Conservation (phyloP, 2,113 vertebrate genomes). For the Mirza zaza region DNA sequence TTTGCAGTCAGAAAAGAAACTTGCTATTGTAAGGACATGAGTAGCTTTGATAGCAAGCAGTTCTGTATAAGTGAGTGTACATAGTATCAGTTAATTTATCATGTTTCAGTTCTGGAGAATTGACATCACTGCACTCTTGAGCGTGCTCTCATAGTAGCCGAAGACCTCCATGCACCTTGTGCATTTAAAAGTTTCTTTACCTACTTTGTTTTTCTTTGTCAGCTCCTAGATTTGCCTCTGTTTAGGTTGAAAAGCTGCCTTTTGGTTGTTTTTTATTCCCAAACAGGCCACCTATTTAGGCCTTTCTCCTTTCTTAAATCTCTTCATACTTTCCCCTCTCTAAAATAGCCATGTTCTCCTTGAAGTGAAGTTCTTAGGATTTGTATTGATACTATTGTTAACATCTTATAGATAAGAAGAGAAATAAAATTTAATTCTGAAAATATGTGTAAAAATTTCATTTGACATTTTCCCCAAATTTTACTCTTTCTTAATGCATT, state of each 20-base stretch:
- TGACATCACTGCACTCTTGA: accelerated
- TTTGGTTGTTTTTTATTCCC: background rate
- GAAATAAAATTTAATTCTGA: background rate
- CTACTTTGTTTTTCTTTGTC: background rate
- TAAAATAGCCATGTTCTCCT: background rate
- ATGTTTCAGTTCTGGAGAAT: background rate
- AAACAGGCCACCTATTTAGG: background rate
- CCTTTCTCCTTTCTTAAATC: background rate
- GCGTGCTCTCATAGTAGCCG: accelerated
- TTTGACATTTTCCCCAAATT: background rate
- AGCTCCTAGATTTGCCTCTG: background rate
- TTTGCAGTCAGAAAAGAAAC: background rate
- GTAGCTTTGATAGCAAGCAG: background rate
- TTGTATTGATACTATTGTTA: background rate
- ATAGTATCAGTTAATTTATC: background rate
- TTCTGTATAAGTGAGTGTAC: background rate
- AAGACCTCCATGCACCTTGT: background rate
- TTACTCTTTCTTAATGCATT: background rate
- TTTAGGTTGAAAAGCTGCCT: background rate
- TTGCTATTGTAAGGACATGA: background rate
- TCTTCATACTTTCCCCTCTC: background rate
- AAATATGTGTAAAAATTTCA: background rate
- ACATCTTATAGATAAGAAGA: background rate
- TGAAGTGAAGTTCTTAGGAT: background rate
- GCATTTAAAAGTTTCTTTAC: background rate